Conservation (phyloP, 1,140 invertebrate species). For the Lithobius niger region DNA sequence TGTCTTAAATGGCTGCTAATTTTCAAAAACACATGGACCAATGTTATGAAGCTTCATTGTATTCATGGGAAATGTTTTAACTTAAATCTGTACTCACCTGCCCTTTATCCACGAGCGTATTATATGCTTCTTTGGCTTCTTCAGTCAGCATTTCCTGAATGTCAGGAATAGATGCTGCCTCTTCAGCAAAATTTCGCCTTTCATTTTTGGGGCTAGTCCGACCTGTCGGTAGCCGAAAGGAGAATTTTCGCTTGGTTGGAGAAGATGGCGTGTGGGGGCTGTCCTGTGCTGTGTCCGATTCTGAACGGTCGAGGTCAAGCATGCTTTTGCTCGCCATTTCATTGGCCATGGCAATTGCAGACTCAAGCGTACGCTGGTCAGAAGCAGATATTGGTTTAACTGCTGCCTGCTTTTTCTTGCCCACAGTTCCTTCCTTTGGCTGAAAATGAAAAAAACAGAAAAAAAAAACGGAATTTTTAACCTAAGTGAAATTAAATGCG, state of each 20-base stretch:
- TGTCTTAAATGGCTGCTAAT: no score
- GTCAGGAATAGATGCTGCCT: slow-evolving; percentile 76
- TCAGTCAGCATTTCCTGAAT: slow-evolving; percentile 55
- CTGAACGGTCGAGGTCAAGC: slow-evolving; percentile 50
- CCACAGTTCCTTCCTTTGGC: not conserved
- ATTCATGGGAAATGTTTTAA: no score
- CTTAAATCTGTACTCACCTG: slow-evolving; percentile 14
- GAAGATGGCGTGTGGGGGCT: slow-evolving; percentile 56
- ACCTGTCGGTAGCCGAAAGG: slow-evolving; percentile 56
- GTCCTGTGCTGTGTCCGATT: slow-evolving; percentile 33
- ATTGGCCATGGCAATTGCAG: slow-evolving; percentile 84
- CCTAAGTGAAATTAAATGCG: no score
- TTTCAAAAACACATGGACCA: no score
- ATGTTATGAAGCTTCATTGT: no score
- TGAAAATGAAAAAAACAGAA: slow-evolving; percentile 9
- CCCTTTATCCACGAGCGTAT: slow-evolving; percentile 68
- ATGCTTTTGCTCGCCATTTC: slow-evolving; percentile 78
- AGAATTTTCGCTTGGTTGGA: slow-evolving; percentile 69
- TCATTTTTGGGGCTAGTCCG: slow-evolving; percentile 45
- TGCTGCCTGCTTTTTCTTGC: slow-evolving; percentile 3
- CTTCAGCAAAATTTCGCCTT: slow-evolving; percentile 72
- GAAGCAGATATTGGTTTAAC: slow-evolving; percentile 89
- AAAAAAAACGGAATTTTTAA: not conserved
- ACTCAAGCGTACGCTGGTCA: slow-evolving; percentile 82
- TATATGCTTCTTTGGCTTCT: slow-evolving; percentile 73